These are phyloP conservation scores for Platanista minor DNA, from an alignment of 2,113 vertebrate genomes.

Conservation along the genomic window DNA sequence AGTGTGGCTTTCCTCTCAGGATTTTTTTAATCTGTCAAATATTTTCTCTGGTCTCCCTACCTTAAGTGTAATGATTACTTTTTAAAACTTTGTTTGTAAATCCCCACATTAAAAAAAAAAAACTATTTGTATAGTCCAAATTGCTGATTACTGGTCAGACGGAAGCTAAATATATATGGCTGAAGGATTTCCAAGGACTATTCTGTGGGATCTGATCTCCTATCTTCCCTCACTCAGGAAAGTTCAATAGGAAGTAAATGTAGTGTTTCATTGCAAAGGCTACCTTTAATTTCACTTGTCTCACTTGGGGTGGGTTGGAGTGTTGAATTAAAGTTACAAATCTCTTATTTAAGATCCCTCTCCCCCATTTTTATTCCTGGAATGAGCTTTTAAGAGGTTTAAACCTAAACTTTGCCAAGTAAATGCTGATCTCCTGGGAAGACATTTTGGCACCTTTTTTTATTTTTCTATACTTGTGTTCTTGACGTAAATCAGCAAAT, in stretches of 20 bases:
- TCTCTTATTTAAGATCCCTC: neutral
- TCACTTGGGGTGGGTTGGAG: neutral
- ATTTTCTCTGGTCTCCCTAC: conserved; percentile 37
- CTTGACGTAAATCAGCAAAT: conserved; percentile 38
- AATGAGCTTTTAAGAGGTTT: neutral
- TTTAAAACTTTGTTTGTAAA: conserved; percentile 41
- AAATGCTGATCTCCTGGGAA: neutral
- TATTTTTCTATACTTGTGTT: conserved; percentile 1
- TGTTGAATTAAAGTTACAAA: neutral
- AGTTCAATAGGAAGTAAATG: neutral
- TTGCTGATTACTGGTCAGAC: neutral
- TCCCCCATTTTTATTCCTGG: neutral
- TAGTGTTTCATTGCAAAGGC: neutral
- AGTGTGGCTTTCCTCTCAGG: neutral
- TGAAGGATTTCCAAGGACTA: neutral
- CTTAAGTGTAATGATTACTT: conserved; percentile 13
- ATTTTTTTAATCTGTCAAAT: conserved; percentile 36
- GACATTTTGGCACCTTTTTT: neutral
- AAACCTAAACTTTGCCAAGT: neutral
- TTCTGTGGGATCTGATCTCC: neutral
- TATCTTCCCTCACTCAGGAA: neutral
- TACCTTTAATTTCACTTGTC: neutral
- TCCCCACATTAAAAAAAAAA: neutral
- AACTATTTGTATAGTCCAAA: neutral
- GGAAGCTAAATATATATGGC: neutral